Percentiles rank a stretch among this genome's conserved stretches.
Conservation (phyloP, 1,140 invertebrate species). For the Saccostrea cuccullata region DNA sequence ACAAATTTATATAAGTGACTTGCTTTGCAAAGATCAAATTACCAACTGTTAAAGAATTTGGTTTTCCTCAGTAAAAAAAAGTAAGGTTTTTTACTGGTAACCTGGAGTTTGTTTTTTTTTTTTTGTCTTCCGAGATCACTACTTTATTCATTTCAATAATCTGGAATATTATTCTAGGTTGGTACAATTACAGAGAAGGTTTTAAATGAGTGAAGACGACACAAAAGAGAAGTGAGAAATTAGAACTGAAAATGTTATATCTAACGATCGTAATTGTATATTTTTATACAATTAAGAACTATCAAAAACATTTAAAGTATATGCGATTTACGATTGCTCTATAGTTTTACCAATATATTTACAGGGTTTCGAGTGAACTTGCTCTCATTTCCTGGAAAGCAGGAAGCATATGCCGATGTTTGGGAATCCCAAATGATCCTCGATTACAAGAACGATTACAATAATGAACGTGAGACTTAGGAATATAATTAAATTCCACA, state of each 20-base stretch:
- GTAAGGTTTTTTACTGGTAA: too few species aligned
- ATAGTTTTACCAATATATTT: background rate
- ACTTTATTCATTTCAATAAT: too few species aligned
- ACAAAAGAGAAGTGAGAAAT: background rate
- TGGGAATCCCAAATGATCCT: background rate
- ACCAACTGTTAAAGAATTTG: too few species aligned
- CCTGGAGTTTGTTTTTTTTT: too few species aligned
- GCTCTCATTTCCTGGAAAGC: background rate
- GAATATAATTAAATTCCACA: background rate
- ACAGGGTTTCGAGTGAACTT: conserved; percentile 1
- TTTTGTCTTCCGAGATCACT: too few species aligned
- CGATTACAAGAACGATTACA: too few species aligned
- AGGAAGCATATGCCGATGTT: conserved; percentile 1
- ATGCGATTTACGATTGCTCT: too few species aligned
- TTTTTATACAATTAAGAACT: background rate
- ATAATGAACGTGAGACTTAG: too few species aligned
- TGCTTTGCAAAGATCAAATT: too few species aligned
- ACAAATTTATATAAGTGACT: too few species aligned
- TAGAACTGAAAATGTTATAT: background rate
- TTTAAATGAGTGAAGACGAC: background rate
- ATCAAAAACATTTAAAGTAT: background rate
- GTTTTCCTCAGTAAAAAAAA: too few species aligned
- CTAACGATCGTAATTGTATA: background rate
- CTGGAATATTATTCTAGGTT: background rate
- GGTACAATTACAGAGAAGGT: background rate